Base-by-base conservation (phyloP, 2,797 vertebrate species). In the Sciurus vulgaris region DNA sequence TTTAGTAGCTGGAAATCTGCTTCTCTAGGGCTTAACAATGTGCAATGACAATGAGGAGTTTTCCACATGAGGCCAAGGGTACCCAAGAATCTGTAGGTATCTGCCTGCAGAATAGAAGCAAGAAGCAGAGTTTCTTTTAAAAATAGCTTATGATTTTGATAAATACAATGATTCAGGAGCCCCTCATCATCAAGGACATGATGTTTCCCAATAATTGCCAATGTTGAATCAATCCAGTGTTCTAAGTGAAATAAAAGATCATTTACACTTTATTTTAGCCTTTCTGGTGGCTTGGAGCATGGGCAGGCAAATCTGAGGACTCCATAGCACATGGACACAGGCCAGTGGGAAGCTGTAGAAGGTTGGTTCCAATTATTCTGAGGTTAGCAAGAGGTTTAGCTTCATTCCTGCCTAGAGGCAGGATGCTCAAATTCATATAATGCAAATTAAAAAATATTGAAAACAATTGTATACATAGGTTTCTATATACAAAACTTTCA, bases 351-450 rank as follows among this genome's bases (percentile, higher is more conserved):
- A 95, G 95, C 87, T 92, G 93, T 72, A 14, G 18, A 70, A 93
- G 3, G 22, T 92, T 86, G 93, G 61, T 91, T 96, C 84, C 47
- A 92, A 90, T 95, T 96, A 96, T 59, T 93, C 65, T 94, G 92
- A 96, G 93, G 74, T 96, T 96, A 91, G 89, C 44, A 85, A 89
- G 92, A 96, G 79, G 84, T 72, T 92, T 87, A 81, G 65, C 74
- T 14, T 96, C 89, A 72, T 94, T 94, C 61, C 47, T 92, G 84
- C 87, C 93, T 89, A 78, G 59, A 74, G 92, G 84, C 65, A 86
- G 89, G 35, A 67, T 94, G 87, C 84, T 95, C 94, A 93, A 94
- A 94, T n/a, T 93, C 92, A 86, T 93, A 72, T 94, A 84, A 94
- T 69, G 15, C 76, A 91, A 92, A 92, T 94, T 54, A 79, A 95